Conservation (phyloP, 2,888 invertebrate genomes). For the Xiphydria camelus region DNA sequence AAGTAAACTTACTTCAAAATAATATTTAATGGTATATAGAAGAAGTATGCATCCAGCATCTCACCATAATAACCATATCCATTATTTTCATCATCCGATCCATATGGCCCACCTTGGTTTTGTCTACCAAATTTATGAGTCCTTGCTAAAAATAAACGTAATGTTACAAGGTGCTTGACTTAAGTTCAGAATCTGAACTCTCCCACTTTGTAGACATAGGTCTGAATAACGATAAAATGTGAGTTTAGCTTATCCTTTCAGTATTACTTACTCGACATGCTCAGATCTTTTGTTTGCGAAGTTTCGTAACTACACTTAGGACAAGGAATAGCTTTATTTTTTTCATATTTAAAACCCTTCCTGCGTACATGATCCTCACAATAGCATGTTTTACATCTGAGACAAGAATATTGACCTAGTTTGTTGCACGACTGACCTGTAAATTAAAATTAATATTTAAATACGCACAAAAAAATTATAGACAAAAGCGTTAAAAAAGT, state of each 20-base stretch:
- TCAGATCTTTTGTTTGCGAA: conserved; percentile 90
- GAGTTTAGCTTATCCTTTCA: conserved; percentile 5
- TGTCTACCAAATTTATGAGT: conserved; percentile 89
- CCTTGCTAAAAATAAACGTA: conserved; percentile 66
- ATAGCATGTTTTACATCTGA: conserved; percentile 94
- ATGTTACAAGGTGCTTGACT: not conserved
- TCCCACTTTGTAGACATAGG: not conserved
- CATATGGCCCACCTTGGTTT: conserved; percentile 65
- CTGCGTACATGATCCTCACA: conserved; percentile 95
- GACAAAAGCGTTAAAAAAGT: conserved; percentile 29
- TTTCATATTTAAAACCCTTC: conserved; percentile 86
- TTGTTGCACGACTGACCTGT: conserved; percentile 91
- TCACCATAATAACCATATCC: conserved; percentile 60
- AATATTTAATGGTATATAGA: not conserved
- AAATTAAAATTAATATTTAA: conserved; percentile 28
- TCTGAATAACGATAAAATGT: not conserved
- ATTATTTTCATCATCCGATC: conserved; percentile 69
- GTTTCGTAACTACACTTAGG: conserved; percentile 94
- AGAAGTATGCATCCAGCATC: conserved; percentile 11
- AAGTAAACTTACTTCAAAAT: not conserved
- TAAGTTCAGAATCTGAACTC: conserved; percentile 1
- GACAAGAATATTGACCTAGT: conserved; percentile 91
- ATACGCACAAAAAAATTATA: not conserved
- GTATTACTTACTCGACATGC: conserved; percentile 83
- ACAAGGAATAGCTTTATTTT: conserved; percentile 84